phyloP scores from a whole-genome alignment of 2,797 vertebrate genomes.

The Poliocrania exsul region DNA sequence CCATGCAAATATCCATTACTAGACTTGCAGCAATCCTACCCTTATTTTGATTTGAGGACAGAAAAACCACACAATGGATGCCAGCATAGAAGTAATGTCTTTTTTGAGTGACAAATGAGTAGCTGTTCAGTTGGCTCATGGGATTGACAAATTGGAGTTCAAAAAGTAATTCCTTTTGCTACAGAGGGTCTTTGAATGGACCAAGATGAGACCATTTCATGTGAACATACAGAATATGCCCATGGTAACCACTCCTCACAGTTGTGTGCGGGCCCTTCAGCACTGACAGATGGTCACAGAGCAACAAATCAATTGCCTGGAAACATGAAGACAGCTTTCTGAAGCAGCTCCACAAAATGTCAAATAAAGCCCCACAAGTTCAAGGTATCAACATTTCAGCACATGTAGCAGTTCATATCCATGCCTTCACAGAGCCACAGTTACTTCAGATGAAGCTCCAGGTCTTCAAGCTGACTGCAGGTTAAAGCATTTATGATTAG shows the following conservation, averaged over 20 bases:
- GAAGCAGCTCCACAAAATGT: neutral
- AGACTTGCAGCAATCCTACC: neutral
- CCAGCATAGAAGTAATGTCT: neutral
- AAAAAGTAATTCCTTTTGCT: neutral
- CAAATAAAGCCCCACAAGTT: neutral
- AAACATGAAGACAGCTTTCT: neutral
- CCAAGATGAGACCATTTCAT: neutral
- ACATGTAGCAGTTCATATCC: neutral
- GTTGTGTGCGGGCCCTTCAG: neutral
- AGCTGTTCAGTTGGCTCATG: neutral
- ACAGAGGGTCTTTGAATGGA: neutral
- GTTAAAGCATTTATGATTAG: neutral
- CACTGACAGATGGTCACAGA: neutral
- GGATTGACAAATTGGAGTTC: neutral
- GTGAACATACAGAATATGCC: neutral
- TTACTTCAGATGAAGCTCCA: neutral
- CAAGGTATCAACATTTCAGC: neutral
- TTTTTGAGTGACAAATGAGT: neutral
- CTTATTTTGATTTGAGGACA: slow-evolving; percentile 1
- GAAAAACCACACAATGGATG: neutral
- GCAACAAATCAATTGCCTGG: slow-evolving; percentile 2
- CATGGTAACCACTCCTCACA: neutral
- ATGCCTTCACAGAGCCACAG: neutral
- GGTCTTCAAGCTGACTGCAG: neutral
- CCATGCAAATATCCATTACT: slow-evolving; percentile 26